Base-by-base conservation (phyloP, 2,113 vertebrate genomes). In the Cynopterus brachyotis region DNA sequence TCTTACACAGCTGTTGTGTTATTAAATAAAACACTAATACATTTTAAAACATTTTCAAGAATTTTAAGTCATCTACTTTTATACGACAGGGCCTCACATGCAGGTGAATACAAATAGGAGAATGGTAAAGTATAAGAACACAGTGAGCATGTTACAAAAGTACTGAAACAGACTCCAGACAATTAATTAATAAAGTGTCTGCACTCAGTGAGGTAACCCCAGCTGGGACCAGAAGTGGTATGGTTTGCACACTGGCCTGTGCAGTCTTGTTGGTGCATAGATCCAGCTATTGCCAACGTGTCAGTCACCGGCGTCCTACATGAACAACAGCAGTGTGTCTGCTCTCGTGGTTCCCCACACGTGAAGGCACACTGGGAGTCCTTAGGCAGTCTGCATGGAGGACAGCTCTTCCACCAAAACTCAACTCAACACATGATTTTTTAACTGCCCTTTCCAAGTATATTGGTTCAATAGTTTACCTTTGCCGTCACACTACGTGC, bases 1-100 rank as follows among this genome's bases (percentile, higher is more conserved):
- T 76, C 92, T 97, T 96, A 76, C 69, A 60, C 69, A 55, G n/a
- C 26, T 97, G 76, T 93, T 94, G 96, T 12, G 79, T 83, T 50
- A 79, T 84, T 60, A 83, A 85, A 40, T 45, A 4, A n/a, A 42
- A 67, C 10, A 13, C 17, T 42, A 92, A 57, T 1, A 10, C 1
- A 57, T 42, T 85, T 42, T 22, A 80, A 69, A 69, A n/a, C 2
- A 45, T 53, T 92, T 95, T 16, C 9, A 72, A 53, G 9, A 32
- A 90, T 64, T 84, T 26, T 30, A 88, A 55, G 7, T 66, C 50
- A 57, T 67, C 3, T 20, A 28, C 9, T 28, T 79, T 13, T 84
- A 40, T 75, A 30, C 20, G 30, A 72, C 13, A 50, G 22, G 12
- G 8, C 8, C 3, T 72, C 82, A n/a, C 9, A 40, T 20, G 1